phyloP scores from a whole-genome alignment of 2,797 vertebrate species.

The Gephyroberyx darwinii region DNA sequence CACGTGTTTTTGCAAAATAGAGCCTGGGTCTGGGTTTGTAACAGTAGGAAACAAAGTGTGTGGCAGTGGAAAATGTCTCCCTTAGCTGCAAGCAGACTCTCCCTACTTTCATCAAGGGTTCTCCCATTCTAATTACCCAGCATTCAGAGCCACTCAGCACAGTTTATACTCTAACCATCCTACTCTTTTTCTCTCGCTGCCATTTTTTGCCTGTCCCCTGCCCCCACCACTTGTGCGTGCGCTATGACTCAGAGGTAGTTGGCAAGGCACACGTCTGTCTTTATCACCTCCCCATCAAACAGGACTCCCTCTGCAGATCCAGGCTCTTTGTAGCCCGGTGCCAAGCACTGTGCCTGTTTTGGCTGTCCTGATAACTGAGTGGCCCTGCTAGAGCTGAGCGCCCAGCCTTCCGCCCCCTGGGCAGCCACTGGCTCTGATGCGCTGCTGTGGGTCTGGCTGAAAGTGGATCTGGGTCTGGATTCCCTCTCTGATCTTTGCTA shows the following conservation, averaged over 20 bases:
- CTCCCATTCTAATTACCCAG: conserved; percentile 57
- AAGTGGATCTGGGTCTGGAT: conserved; percentile 45
- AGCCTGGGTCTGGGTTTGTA: conserved; percentile 18
- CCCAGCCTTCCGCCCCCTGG: conserved; percentile 41
- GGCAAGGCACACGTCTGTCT: conserved; percentile 64
- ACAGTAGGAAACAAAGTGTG: conserved; percentile 37
- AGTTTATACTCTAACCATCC: conserved; percentile 36
- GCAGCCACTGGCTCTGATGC: conserved; percentile 42
- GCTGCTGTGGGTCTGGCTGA: conserved; percentile 40
- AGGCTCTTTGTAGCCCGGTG: conserved; percentile 61
- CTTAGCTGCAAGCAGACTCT: conserved; percentile 46
- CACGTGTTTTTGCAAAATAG: background rate
- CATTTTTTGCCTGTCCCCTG: conserved; percentile 21
- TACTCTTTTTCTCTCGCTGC: conserved; percentile 32
- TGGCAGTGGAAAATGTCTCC: conserved; percentile 35
- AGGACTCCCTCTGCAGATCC: conserved; percentile 57
- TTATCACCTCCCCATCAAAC: conserved; percentile 74
- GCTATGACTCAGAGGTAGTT: conserved; percentile 64
- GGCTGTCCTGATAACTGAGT: conserved; percentile 67
- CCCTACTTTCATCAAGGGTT: conserved; percentile 51
- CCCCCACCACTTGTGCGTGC: conserved; percentile 24
- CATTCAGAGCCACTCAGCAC: conserved; percentile 47
- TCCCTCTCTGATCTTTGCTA: conserved; percentile 53
- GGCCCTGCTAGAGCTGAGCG: conserved; percentile 46
- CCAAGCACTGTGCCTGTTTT: conserved; percentile 66